A percentile compares a stretch with the other conserved stretches of the same genome.
These are phyloP conservation scores for Geophilus truncorum DNA, from an alignment of 2,888 invertebrate species.

Conservation along the genomic window DNA sequence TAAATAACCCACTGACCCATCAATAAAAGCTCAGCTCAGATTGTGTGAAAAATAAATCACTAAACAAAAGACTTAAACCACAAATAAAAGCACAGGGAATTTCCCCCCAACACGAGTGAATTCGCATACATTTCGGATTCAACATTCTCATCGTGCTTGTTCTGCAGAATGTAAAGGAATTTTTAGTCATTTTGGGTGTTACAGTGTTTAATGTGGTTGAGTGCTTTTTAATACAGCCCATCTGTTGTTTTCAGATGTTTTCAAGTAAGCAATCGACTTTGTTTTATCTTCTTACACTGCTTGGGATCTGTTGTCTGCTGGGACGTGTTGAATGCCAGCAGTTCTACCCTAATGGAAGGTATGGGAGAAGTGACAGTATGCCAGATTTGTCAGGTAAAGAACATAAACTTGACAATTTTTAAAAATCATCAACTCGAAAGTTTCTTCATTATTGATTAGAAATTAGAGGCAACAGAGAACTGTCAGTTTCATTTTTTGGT, in stretches of 20 bases:
- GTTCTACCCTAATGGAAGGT: constrained; percentile 36
- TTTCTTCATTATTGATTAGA: background rate
- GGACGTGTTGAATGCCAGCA: constrained; percentile 29
- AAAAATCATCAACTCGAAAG: background rate
- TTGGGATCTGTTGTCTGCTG: background rate
- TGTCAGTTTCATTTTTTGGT: constrained; percentile 37
- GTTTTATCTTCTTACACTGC: background rate
- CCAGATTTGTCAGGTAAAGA: constrained; percentile 33
- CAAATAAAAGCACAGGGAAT: no score
- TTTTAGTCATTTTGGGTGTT: no score
- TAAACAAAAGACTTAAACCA: no score
- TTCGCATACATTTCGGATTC: no score
- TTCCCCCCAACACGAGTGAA: no score
- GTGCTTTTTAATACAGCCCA: background rate
- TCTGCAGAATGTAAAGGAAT: no score
- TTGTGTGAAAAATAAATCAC: no score
- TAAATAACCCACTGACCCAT: no score
- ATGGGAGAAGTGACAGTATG: constrained; percentile 34
- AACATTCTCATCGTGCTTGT: no score
- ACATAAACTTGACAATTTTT: background rate
- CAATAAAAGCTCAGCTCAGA: no score
- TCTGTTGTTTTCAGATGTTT: constrained; percentile 22
- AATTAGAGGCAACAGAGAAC: constrained; percentile 34
- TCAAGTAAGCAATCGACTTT: background rate
- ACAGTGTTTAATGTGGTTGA: background rate